A percentile compares a stretch with the other conserved stretches of the same genome.
Evolutionary conservation across 2,113 vertebrate species (phyloP).

Genomic region (Myotis yumanensis): DNA sequence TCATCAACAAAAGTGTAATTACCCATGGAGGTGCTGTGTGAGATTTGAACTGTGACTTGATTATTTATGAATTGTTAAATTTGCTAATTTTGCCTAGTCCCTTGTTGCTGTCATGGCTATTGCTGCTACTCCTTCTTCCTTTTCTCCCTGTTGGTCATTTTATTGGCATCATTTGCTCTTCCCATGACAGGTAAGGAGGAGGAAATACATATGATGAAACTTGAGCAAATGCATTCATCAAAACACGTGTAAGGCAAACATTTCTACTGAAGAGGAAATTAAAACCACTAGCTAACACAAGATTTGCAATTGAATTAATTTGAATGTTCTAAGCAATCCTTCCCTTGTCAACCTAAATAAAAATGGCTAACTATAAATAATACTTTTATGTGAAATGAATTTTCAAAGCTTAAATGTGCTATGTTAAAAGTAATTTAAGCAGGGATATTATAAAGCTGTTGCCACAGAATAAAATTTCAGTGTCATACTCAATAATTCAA

Average conservation of each 20-base stretch:
- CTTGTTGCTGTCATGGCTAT: background rate
- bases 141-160: background rate
- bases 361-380: conserved; percentile 4
- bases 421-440: conserved; percentile 39
- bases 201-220: background rate
- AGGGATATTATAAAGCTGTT: background rate
- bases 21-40: background rate
- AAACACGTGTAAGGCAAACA: background rate
- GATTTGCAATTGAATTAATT: background rate
- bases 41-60: background rate
- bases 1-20: background rate
- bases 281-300: background rate
- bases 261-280: conserved; percentile 12
- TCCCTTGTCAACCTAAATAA: background rate
- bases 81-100: background rate
- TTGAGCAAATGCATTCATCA: background rate
- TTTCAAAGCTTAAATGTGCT: conserved; percentile 19
- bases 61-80: background rate
- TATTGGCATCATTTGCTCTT: background rate
- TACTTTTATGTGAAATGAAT: background rate
- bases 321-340: conserved; percentile 10
- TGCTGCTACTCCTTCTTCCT: background rate
- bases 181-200: background rate
- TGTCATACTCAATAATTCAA: background rate
- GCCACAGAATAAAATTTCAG: background rate